phyloP scores from a whole-genome alignment of 2,797 vertebrate genomes.

The Poeciliopsis presidionis region DNA sequence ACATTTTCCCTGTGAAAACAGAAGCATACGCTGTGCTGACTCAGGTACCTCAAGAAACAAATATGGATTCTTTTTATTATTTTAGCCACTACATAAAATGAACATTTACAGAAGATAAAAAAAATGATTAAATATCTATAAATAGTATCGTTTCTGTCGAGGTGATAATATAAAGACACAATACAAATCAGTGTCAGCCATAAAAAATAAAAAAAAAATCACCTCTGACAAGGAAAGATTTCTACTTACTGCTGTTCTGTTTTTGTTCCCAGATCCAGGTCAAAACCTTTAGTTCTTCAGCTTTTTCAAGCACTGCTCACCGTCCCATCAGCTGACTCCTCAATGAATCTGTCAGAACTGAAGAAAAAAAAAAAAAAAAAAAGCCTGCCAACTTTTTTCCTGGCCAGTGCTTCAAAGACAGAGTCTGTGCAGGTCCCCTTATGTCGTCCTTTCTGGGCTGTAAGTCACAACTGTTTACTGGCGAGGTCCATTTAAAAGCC shows the following conservation, averaged over 20 bases:
- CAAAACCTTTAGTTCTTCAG: constrained; percentile 49
- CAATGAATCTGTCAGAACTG: constrained; percentile 23
- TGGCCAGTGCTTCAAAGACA: constrained; percentile 29
- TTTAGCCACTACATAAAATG: neutral
- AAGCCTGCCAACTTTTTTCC: constrained; percentile 27
- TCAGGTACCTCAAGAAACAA: constrained; percentile 44
- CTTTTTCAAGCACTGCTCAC: constrained; percentile 10
- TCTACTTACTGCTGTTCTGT: constrained; percentile 54
- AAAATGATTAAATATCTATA: neutral
- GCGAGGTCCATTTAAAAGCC: constrained; percentile 68
- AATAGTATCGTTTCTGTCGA: neutral
- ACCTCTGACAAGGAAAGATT: constrained; percentile 17
- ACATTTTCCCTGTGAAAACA: neutral
- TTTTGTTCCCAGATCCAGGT: constrained; percentile 18
- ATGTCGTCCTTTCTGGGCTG: constrained; percentile 25
- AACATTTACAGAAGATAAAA: neutral
- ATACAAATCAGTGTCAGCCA: neutral
- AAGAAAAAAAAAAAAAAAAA: neutral
- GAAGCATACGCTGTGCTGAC: constrained; percentile 38
- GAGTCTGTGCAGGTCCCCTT: constrained; percentile 35
- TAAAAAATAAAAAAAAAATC: constrained; percentile 2
- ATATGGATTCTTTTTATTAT: constrained; percentile 11
- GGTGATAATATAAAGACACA: neutral
- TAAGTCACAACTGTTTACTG: constrained; percentile 46
- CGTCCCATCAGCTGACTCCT: constrained; percentile 31